A percentile compares a stretch with the other conserved stretches of the same genome.
These are phyloP conservation scores for Odontesthes bonariensis DNA, from an alignment of 2,113 vertebrate genomes.

Conservation along the genomic window DNA sequence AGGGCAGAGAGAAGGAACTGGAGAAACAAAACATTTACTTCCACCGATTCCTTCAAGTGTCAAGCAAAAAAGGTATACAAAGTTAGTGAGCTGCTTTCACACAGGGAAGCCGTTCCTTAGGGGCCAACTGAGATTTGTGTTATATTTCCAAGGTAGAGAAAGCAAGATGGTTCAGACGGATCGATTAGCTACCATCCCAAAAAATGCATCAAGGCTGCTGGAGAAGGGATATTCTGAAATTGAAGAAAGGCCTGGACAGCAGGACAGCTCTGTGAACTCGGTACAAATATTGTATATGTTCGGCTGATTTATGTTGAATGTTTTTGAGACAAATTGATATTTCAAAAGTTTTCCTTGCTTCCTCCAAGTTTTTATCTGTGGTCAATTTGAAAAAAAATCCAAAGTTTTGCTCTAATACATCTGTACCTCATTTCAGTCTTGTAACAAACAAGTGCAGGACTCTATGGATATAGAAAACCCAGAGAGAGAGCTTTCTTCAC, in stretches of 20 bases:
- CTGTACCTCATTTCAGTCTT: slow-evolving; percentile 11
- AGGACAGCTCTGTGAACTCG: not conserved
- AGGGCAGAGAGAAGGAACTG: slow-evolving; percentile 57
- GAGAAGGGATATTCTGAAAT: slow-evolving; percentile 4
- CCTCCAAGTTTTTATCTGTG: too few relatives aligned
- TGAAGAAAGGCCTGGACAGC: slow-evolving; percentile 11
- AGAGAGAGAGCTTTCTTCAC: not conserved
- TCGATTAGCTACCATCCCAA: not conserved
- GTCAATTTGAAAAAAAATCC: not conserved
- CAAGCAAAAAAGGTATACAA: slow-evolving; percentile 35
- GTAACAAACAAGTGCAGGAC: not conserved
- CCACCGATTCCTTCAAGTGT: slow-evolving; percentile 71
- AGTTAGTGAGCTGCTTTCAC: not conserved
- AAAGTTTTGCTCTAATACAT: not conserved
- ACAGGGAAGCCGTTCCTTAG: not conserved
- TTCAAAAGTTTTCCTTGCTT: not conserved
- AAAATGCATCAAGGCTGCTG: not conserved
- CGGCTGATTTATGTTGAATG: not conserved
- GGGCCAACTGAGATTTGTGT: not conserved
- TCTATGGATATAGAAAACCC: not conserved
- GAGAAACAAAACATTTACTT: slow-evolving; percentile 83
- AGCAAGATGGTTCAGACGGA: slow-evolving; percentile 68
- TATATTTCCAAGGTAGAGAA: slow-evolving; percentile 44
- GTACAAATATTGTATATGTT: slow-evolving; percentile 15
- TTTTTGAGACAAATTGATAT: not conserved